phyloP scores from a whole-genome alignment of 2,888 invertebrate genomes.

The Sabellastarte sp. region DNA sequence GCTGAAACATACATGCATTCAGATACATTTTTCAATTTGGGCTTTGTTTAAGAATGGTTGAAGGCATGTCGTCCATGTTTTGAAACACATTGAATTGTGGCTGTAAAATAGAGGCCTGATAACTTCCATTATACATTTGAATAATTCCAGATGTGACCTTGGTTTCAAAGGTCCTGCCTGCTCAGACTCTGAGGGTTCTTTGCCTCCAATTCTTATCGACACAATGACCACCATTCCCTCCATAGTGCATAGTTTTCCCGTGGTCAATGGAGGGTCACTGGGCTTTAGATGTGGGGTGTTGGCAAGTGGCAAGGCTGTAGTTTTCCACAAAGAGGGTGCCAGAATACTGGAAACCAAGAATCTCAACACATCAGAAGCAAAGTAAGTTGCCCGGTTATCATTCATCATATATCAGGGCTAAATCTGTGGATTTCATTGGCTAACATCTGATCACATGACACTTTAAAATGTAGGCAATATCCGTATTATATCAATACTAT shows the following conservation, averaged over 20 bases:
- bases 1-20: no score
- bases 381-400: background rate
- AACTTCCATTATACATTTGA: no score
- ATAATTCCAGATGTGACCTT: conserved; percentile 59
- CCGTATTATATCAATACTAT: no score
- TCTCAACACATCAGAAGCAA: conserved; percentile 46
- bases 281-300: conserved; percentile 56
- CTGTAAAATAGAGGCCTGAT: no score
- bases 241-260: conserved; percentile 3
- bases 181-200: conserved; percentile 31
- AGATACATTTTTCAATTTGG: no score
- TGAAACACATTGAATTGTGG: no score
- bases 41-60: no score
- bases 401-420: background rate
- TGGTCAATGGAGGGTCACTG: conserved; percentile 43
- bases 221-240: conserved; percentile 12
- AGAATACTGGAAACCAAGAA: conserved; percentile 49
- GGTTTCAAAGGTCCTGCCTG: conserved; percentile 54
- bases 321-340: conserved; percentile 49
- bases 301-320: conserved; percentile 54
- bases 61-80: no score
- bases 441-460: no score
- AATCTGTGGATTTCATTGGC: background rate
- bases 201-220: conserved; percentile 20
- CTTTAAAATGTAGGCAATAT: no score